Evolutionary conservation across 1,140 invertebrate species (phyloP).

Genomic region (Pseudomyrmex gracilis): DNA sequence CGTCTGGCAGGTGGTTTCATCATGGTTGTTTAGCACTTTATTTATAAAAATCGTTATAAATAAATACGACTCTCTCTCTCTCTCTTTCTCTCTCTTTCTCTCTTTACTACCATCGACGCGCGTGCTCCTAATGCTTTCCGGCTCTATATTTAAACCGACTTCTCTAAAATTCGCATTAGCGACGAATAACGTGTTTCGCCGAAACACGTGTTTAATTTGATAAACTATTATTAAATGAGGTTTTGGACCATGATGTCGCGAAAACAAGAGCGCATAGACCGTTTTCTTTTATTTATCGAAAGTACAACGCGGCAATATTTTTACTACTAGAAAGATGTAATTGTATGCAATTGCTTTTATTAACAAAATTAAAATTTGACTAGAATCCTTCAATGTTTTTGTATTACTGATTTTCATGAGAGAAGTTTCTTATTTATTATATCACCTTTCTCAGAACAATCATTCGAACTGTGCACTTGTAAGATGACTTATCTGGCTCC

Average conservation of each 20-base stretch:
- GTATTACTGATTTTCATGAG: background rate
- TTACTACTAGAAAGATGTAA: too few relatives aligned
- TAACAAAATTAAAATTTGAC: too few relatives aligned
- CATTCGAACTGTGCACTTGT: background rate
- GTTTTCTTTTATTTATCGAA: background rate
- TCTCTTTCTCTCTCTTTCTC: background rate
- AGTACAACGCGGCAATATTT: background rate
- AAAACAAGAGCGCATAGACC: background rate
- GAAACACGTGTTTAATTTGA: slow-evolving; percentile 64
- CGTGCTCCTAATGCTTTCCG: background rate
- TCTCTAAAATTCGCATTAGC: slow-evolving; percentile 48
- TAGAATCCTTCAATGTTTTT: background rate
- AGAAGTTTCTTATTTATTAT: background rate
- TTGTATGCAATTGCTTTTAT: too few relatives aligned
- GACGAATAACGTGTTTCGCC: slow-evolving; percentile 47
- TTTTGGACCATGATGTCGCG: slow-evolving; percentile 5
- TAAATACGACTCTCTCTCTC: slow-evolving; percentile 49
- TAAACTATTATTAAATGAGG: slow-evolving; percentile 40
- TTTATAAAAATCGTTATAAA: slow-evolving; percentile 72
- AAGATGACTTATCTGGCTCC: background rate
- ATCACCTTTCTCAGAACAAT: slow-evolving; percentile 16
- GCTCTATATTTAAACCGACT: slow-evolving; percentile 57
- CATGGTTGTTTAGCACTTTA: slow-evolving; percentile 64
- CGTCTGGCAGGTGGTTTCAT: slow-evolving; percentile 42
- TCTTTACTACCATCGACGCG: background rate